Evolutionary conservation across 2,113 vertebrate genomes (phyloP), one percentile per base, ranked within the genome.

Genomic region (Cavia porcellus): DNA sequence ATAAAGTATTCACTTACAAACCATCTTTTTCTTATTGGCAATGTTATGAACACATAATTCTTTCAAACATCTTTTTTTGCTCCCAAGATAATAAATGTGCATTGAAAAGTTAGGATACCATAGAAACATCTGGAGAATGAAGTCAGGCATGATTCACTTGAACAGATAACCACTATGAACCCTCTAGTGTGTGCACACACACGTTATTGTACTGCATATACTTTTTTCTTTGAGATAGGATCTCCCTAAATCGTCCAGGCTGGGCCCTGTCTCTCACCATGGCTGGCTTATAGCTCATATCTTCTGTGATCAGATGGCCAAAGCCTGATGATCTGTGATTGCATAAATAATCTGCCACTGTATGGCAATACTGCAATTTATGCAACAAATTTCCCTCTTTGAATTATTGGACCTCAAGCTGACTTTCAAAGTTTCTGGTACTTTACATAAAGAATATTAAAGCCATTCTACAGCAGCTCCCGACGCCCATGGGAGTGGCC

Each of bases 61-160:
- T 84, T 72, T 74, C 13, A 74, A 25, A 89, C n/a, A 61, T 62
- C 28, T 32, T 89, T 89, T 68, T 83, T 52, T 95, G 57, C n/a
- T 47, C 20, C 13, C 42, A 15, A 11, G 70, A 52, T 42, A 72
- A 83, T 32, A 79, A 84, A 45, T 17, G 7, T 87, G 38, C 25
- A 3, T 11, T 42, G 66, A 86, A 75, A 89, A 82, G 47, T 19
- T 17, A 72, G 57, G 74, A 92, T 86, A 55, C n/a, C 47, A 83
- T 13, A 62, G 47, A 82, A 80, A 86, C 24, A 3, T 47, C 6
- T 45, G 17, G 59, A 59, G 13, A 38, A 17, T 38, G 28, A 52
- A 74, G 25, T 22, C 52, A n/a, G 47, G 38, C 72, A 2, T 19
- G 8, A 38, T 0, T 25, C 4, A 19, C 30, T 11, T 32, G 24